Evolutionary conservation across 2,797 vertebrate species (phyloP).

Genomic region (Clarias laeviceps): DNA sequence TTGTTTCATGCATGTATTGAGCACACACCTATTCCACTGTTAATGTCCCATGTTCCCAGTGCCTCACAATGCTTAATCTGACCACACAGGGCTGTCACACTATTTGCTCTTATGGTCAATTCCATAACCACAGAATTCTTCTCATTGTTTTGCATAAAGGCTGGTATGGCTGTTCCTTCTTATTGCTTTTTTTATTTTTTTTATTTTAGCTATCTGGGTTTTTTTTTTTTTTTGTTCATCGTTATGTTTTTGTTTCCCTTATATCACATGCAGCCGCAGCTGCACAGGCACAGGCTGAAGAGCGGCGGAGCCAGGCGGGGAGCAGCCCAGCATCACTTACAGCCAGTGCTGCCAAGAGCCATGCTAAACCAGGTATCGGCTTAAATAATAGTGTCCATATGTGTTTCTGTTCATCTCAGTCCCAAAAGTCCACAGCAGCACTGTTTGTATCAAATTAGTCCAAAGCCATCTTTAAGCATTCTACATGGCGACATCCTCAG

Average conservation of each 20-base stretch:
- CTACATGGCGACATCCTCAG: too few species aligned
- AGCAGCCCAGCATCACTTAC: constrained; percentile 69
- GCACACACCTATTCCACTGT: not conserved
- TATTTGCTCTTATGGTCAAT: not conserved
- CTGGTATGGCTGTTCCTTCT: not conserved
- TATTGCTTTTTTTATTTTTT: not conserved
- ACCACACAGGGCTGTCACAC: not conserved
- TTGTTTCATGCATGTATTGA: not conserved
- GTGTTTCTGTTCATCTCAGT: not conserved
- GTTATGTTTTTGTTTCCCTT: not conserved
- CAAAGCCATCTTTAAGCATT: too few species aligned
- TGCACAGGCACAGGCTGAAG: constrained; percentile 88
- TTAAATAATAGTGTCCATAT: not conserved
- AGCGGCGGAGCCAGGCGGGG: constrained; percentile 82
- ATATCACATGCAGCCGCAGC: constrained; percentile 79
- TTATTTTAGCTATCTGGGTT: not conserved
- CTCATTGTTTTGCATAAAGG: not conserved
- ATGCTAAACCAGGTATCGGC: constrained; percentile 84
- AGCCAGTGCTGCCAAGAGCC: constrained; percentile 58
- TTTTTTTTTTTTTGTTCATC: not conserved
- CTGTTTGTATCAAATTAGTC: too few species aligned
- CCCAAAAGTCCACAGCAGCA: too few species aligned
- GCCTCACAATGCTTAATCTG: not conserved
- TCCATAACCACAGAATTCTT: constrained; percentile 17
- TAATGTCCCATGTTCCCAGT: not conserved